Base-by-base conservation (phyloP, 1,140 invertebrate species). In the silkworm (Bombyx mori) region DNA sequence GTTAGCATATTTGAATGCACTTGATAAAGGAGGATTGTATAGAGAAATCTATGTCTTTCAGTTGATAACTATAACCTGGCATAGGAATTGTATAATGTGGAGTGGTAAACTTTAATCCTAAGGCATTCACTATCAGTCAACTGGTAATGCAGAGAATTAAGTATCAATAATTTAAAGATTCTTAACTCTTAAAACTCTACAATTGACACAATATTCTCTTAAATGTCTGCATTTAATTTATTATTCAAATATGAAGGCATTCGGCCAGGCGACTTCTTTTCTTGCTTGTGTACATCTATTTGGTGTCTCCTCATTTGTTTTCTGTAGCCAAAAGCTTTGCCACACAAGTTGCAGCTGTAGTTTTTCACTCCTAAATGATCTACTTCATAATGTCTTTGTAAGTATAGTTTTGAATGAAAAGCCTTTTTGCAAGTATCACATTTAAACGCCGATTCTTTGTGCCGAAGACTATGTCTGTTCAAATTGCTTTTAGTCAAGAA, bases 401-500 rank as follows among this genome's bases (percentile, higher is more conserved):
- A 60, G 50, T 63, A 56, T 42, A 76, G 48, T 60, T 79, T 77
- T n/a, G 76, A 79, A 54, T 82, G 81, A 53, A 82, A 86, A 18
- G 71, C 74, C 57, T 75, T 69, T 56, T 78, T 79, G 57, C 83
- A 86, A 22, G 73, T 51, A 42, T 84, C 73, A 75, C 83, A 86
- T 63, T 82, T 81, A 9, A 71, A 70, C 52, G 82, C 69, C 22
- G 73, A 75, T 49, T 81, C 80, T 63, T 82, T 84, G 54, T 86
- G 83, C 58, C 79, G 84, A 7, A 79, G 66, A 63, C 78, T 71
- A 57, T 90, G 89, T 53, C 79, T 82, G 10, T 89, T 88, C 35
- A 90, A 70, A 66, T 90, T 89, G 56, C 88, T 88, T 57, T 86
- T 88, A 59, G 88, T 89, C 6, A 88, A 66, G 58, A 89, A 90